These are phyloP conservation scores for Agrochola macilenta DNA, from an alignment of 2,888 invertebrate species.

Conservation along the genomic window DNA sequence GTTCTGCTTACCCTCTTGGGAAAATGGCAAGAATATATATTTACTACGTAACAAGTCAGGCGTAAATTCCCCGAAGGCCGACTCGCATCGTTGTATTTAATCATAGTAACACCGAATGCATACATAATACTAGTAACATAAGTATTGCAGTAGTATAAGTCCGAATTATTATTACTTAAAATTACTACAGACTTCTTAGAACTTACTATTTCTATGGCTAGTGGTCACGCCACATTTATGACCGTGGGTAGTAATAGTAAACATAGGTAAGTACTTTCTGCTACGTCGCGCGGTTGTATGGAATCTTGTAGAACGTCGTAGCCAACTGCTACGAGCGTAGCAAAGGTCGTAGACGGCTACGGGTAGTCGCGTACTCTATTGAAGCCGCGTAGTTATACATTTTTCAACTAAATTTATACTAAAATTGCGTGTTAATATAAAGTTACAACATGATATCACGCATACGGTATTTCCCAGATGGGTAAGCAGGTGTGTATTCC, in stretches of 20 bases:
- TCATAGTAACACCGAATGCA: neutral
- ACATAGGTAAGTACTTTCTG: neutral
- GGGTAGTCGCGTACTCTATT: neutral
- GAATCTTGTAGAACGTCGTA: conserved; percentile 40
- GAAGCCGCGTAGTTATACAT: neutral
- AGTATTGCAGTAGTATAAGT: neutral
- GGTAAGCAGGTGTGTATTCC: neutral
- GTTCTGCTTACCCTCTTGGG: neutral
- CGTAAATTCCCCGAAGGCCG: conserved; percentile 7
- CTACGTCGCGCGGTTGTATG: conserved; percentile 13
- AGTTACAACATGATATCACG: neutral
- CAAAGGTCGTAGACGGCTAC: conserved; percentile 36
- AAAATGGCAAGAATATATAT: neutral
- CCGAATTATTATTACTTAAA: neutral
- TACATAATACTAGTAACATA: conserved; percentile 7
- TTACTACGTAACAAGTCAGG: neutral
- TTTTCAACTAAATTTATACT: neutral
- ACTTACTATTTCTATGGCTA: neutral
- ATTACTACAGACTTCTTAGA: conserved; percentile 10
- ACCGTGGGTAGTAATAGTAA: conserved; percentile 1
- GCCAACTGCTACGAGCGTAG: conserved; percentile 50
- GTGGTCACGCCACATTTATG: conserved; percentile 27
- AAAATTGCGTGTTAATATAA: too few relatives aligned
- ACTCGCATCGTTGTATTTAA: conserved; percentile 2
- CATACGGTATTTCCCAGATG: neutral